Evolutionary conservation across 2,113 vertebrate species (phyloP).

Genomic region (Dendropsophus ebraccatus): DNA sequence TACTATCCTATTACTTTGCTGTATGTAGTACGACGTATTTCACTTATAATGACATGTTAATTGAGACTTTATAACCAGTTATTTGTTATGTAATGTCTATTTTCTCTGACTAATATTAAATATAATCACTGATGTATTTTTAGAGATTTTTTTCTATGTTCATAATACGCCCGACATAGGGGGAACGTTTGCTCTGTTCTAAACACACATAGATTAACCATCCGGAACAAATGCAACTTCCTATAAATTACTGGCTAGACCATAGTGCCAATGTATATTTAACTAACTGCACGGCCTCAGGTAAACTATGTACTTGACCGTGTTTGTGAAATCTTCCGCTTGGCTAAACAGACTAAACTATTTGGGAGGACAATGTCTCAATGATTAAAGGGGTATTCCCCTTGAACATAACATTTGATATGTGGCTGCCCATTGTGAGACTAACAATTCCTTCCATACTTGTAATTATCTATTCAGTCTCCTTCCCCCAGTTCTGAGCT

Average conservation of each 20-base stretch:
- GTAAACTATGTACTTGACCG: background rate
- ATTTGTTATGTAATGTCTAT: background rate
- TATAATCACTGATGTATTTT: background rate
- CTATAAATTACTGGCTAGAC: background rate
- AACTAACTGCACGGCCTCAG: background rate
- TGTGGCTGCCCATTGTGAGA: too few relatives aligned
- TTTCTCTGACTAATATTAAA: background rate
- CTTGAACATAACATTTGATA: too few relatives aligned
- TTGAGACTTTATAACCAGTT: background rate
- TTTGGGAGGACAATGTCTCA: too few relatives aligned
- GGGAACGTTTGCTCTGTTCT: background rate
- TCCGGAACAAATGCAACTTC: background rate
- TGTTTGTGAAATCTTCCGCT: background rate
- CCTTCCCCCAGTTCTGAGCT: too few relatives aligned
- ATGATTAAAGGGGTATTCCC: too few relatives aligned
- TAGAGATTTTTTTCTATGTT: background rate
- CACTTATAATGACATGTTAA: background rate
- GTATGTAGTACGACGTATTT: background rate
- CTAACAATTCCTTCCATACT: too few relatives aligned
- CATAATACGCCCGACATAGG: background rate
- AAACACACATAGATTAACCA: background rate
- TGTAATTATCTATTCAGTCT: too few relatives aligned
- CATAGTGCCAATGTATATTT: background rate
- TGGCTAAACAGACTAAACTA: too few relatives aligned
- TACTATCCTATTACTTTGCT: background rate